These are phyloP conservation scores for Haemorhous mexicanus DNA, from an alignment of 2,113 vertebrate genomes.

Conservation along the genomic window DNA sequence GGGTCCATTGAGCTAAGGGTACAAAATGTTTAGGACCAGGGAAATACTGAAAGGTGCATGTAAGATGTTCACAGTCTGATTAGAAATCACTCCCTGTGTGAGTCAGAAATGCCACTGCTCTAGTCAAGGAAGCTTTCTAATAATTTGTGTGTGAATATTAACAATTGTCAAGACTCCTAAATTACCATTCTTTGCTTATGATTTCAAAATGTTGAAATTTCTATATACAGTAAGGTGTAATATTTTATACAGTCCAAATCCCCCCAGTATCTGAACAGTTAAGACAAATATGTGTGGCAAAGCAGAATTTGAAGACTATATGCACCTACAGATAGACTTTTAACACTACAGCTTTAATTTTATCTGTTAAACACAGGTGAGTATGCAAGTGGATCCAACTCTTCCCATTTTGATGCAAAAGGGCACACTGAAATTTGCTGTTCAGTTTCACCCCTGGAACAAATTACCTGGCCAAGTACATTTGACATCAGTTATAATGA, in stretches of 20 bases:
- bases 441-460: neutral
- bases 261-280: neutral
- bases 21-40: neutral
- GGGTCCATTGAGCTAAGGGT: neutral
- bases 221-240: neutral
- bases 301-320: neutral
- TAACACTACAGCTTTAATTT: neutral
- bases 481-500: constrained; percentile 10
- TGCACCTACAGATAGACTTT: neutral
- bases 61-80: neutral
- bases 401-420: neutral
- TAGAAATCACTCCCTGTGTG: neutral
- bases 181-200: neutral
- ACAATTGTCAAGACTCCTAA: neutral
- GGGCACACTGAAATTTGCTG: neutral
- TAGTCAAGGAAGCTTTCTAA: neutral
- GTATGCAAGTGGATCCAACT: neutral
- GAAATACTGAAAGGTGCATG: neutral
- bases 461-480: constrained; percentile 3
- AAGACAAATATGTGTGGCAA: neutral
- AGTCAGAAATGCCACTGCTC: neutral
- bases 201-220: neutral
- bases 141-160: neutral
- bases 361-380: neutral
- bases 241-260: neutral